phyloP scores from a whole-genome alignment of 1,140 invertebrate species.

The Brachionus rotundiformis region DNA sequence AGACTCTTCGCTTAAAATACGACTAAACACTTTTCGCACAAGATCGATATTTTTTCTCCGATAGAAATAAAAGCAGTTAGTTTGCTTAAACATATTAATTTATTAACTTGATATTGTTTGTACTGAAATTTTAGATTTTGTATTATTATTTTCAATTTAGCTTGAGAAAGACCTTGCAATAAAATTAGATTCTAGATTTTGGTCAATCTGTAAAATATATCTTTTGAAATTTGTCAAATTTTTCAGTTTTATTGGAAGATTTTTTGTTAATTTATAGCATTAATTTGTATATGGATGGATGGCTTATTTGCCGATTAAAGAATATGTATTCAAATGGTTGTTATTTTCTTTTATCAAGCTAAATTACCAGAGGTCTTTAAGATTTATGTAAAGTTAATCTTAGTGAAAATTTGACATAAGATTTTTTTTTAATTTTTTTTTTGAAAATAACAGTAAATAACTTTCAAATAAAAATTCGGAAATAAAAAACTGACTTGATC shows the following conservation, averaged over 20 bases:
- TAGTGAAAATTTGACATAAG: background rate
- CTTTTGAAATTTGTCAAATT: background rate
- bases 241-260: background rate
- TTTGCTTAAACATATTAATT: background rate
- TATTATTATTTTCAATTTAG: background rate
- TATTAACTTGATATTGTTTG: constrained; percentile 3
- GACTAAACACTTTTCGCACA: background rate
- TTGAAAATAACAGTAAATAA: background rate
- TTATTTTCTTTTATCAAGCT: constrained; percentile 15
- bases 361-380: background rate
- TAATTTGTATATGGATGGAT: background rate
- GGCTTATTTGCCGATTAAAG: background rate
- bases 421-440: constrained; percentile 2
- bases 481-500: background rate
- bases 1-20: background rate
- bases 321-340: background rate
- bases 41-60: background rate
- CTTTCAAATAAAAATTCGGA: background rate
- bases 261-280: constrained; percentile 1
- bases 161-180: background rate
- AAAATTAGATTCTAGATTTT: constrained; percentile 1
- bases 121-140: constrained; percentile 1
- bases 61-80: background rate
- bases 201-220: background rate
- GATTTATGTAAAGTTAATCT: constrained; percentile 20